These are phyloP conservation scores for Umimayanthus kanabou DNA, from an alignment of 92 coral and sea anemone species.

Conservation along the genomic window DNA sequence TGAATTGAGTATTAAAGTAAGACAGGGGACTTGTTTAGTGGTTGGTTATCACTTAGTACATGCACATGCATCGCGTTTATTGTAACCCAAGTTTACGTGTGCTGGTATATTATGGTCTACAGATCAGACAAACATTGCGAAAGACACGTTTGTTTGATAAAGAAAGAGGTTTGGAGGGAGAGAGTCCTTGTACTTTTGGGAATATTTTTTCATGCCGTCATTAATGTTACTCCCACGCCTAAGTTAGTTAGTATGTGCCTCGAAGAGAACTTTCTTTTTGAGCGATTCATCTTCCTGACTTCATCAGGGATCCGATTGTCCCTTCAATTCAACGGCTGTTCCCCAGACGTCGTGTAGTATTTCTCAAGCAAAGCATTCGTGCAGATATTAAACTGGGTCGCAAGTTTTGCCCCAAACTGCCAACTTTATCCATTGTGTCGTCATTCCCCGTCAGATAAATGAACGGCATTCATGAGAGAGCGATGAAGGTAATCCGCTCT, in stretches of 20 bases:
- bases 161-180: background rate
- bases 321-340: background rate
- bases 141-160: background rate
- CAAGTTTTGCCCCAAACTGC: background rate
- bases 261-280: background rate
- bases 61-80: background rate
- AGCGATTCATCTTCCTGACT: background rate
- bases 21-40: too few species aligned
- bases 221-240: background rate
- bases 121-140: conserved; percentile 1
- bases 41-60: background rate
- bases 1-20: background rate
- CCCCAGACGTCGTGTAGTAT: background rate
- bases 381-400: background rate
- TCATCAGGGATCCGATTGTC: background rate
- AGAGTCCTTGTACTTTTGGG: background rate
- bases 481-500: conserved; percentile 37
- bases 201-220: background rate
- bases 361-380: background rate
- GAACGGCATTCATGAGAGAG: conserved; percentile 4
- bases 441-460: conserved; percentile 14
- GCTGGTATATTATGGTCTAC: too few species aligned
- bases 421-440: background rate
- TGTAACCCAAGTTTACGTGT: background rate
- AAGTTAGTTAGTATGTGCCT: background rate